Conservation (phyloP, 2,113 vertebrate genomes). For the Muscicapa adusta region DNA sequence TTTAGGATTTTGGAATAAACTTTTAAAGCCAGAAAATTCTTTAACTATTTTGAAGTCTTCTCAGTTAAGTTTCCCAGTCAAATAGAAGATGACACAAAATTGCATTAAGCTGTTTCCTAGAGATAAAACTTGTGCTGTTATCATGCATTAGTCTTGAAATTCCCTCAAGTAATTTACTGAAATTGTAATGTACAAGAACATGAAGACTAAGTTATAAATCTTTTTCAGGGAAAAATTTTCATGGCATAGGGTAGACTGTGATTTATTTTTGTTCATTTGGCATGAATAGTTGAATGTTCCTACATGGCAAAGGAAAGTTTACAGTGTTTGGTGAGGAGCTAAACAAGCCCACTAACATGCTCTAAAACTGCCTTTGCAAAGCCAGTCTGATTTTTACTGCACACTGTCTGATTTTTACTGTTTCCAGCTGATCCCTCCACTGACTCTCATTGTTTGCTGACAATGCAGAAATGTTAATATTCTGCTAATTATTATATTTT, state of each 20-base stretch:
- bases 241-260: not conserved
- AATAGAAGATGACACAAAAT: conserved; percentile 1
- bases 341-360: not conserved
- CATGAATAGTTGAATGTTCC: not conserved
- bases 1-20: not conserved
- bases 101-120: not conserved
- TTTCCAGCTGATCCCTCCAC: not conserved
- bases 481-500: conserved; percentile 4
- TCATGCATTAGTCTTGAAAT: not conserved
- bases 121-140: not conserved
- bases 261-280: conserved; percentile 7
- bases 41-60: not conserved
- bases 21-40: not conserved
- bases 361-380: not conserved
- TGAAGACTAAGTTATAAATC: not conserved
- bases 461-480: not conserved
- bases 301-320: not conserved
- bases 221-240: not conserved
- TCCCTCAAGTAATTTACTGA: not conserved
- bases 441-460: not conserved
- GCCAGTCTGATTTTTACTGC: not conserved
- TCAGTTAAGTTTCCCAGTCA: not conserved
- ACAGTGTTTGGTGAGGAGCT: not conserved
- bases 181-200: not conserved
- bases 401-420: not conserved